A percentile compares a stretch with the other conserved stretches of the same genome.
Conservation (phyloP, 2,797 vertebrate species). For the Coracias cyanogaster region DNA sequence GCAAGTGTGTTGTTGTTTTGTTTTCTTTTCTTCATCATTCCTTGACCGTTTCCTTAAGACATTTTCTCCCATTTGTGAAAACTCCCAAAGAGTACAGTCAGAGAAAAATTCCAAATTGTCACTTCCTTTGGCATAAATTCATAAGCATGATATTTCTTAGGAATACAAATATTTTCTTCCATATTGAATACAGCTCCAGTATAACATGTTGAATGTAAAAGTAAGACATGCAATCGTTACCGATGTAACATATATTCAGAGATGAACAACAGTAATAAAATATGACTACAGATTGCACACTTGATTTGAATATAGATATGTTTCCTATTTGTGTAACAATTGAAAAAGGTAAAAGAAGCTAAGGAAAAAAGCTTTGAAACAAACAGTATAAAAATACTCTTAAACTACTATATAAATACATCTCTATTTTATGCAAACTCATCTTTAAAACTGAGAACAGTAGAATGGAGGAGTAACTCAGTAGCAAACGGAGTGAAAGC, state of each 20-base stretch:
- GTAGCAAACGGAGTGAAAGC: not conserved
- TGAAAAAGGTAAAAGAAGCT: not conserved
- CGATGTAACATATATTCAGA: not conserved
- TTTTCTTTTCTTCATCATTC: not conserved
- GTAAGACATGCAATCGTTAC: not conserved
- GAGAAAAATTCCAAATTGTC: not conserved
- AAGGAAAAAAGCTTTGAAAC: not conserved
- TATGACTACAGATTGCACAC: not conserved
- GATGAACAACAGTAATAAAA: not conserved
- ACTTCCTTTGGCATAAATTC: not conserved
- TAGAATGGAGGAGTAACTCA: not conserved
- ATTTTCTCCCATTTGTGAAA: not conserved
- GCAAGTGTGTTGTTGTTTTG: not conserved
- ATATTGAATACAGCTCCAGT: not conserved
- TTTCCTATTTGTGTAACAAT: not conserved
- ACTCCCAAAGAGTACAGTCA: not conserved
- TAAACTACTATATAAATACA: not conserved
- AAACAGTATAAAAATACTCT: not conserved
- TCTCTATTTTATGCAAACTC: not conserved
- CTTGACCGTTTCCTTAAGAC: not conserved
- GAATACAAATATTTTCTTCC: not conserved
- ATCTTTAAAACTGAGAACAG: not conserved
- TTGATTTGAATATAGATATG: not conserved
- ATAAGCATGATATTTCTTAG: not conserved
- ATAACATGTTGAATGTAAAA: not conserved